These are phyloP conservation scores for Hirundichthys speculiger DNA, from an alignment of 2,113 vertebrate species.

Conservation along the genomic window DNA sequence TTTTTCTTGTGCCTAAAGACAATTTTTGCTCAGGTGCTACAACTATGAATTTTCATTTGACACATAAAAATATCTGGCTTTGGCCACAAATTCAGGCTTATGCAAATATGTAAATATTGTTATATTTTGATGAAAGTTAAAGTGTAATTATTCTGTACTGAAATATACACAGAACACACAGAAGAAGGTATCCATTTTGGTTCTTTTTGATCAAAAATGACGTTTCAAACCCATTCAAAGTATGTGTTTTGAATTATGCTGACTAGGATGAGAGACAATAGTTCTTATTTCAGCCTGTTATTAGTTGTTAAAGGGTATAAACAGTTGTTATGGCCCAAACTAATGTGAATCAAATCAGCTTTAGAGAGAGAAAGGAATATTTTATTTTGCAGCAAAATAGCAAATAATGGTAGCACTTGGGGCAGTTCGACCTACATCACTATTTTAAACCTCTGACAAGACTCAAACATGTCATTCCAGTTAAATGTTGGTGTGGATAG, in stretches of 20 bases:
- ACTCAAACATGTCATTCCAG: too few relatives aligned
- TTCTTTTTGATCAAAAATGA: conserved; percentile 20
- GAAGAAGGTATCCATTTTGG: conserved; percentile 42
- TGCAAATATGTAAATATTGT: conserved; percentile 73
- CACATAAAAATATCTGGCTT: conserved; percentile 5
- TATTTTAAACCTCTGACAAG: too few relatives aligned
- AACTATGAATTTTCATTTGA: conserved; percentile 36
- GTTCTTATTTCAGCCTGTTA: conserved; percentile 8
- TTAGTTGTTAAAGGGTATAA: too few relatives aligned
- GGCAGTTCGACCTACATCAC: too few relatives aligned
- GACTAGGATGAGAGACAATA: not conserved
- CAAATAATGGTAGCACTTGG: too few relatives aligned
- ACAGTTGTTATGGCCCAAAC: too few relatives aligned
- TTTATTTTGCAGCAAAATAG: too few relatives aligned
- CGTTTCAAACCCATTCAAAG: conserved; percentile 16
- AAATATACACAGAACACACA: conserved; percentile 18
- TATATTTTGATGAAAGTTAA: conserved; percentile 56
- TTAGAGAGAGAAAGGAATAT: too few relatives aligned
- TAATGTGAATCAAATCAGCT: too few relatives aligned
- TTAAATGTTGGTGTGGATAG: too few relatives aligned
- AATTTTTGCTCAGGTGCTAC: conserved; percentile 66
- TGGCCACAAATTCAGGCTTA: conserved; percentile 18
- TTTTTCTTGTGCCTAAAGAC: conserved; percentile 14
- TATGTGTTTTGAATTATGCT: conserved; percentile 18
- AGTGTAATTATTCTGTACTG: conserved; percentile 43